Evolutionary conservation across 2,888 invertebrate species (phyloP), one percentile per base, ranked within the genome.

Genomic region (Proisotoma minuta): DNA sequence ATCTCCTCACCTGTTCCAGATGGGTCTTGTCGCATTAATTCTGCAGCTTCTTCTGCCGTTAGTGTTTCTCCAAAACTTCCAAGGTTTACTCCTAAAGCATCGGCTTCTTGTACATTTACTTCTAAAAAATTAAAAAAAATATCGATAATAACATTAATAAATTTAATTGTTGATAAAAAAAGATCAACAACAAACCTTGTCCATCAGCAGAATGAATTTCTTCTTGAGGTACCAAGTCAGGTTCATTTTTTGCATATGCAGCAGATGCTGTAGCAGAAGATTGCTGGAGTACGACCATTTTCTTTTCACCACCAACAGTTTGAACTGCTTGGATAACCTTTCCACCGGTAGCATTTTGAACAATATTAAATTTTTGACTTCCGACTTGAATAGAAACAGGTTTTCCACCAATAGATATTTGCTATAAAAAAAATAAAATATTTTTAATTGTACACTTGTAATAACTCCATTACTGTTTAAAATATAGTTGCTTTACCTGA

Each of bases 351-450:
- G 59, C 28, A 24, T 58, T 63, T 1, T 63, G 57, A 20, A 63
- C 18, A 20, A 68, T 62, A 2, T 65, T 63, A 10, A 68, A 49
- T 34, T 65, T 68, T 23, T 65, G 68, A 2, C 68, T 63, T 18
- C 85, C 82, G 82, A 87, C 84, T 77, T 86, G 85, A 43, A 87
- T 82, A 1, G 87, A 87, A 1, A 88, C 84, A 20, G 86, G 85
- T 77, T 87, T 87, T 0, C 87, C 87, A 5, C 86, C 84, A 65
- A 87, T 81, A 62, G 85, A 84, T 26, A 85, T 82, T 75, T 85
- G 85, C 78, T 84, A n/a, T 59, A 23, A 49, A 49, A 10, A 47
- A 47, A 10, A 47, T 47, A 47, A 47, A 47, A 57, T 66, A 49
- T 40, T 22, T 3, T 5, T 8, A 49, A n/a, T 50, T 57, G 23